Evolutionary conservation across 2,113 vertebrate genomes (phyloP), one percentile per base, ranked within the genome.

Genomic region (Gallinago jamesoni): DNA sequence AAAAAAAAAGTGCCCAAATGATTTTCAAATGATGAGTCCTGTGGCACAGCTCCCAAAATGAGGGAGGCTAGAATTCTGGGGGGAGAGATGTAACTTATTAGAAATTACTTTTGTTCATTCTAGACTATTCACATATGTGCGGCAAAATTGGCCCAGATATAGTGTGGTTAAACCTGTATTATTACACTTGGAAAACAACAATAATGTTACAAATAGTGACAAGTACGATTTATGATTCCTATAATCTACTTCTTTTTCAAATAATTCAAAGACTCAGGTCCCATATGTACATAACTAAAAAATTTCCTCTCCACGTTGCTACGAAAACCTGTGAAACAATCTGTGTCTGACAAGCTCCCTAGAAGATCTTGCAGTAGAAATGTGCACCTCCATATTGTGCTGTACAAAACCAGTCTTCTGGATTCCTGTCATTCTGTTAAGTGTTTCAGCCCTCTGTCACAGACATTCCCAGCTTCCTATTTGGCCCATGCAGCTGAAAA

Each of bases 301-400:
- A 23, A 57, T 47, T 39, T 75, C 43, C 50, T 67, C 75, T 39
- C 17, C 48, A 27, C 2, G 1, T 12, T 25, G 24, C 39, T 39
- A 4, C 14, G 62, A 56, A 43, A 41, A 30, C n/a, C 69, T 35
- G 6, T 10, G 31, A 37, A 79, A 48, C 9, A 39, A 52, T 14
- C 30, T 39, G 31, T 27, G 45, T 35, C n/a, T 70, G 63, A 70
- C 50, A 43, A 53, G 28, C 13, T 80, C n/a, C 53, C 14, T 11
- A 25, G 53, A 27, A 76, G 63, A 62, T 18, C 16, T 7, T 12
- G 56, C 22, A 52, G 56, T 4, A 39, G 31, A 30, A 63, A 82
- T 3, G 20, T 15, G 41, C 35, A 18, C 27, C 30, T 50, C 70
- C 6, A 0, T 10, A 30, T 18, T 50, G 3, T 3, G 21, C n/a